Evolutionary conservation across 2,113 vertebrate species (phyloP).

Genomic region (Sebastes schlegelii): DNA sequence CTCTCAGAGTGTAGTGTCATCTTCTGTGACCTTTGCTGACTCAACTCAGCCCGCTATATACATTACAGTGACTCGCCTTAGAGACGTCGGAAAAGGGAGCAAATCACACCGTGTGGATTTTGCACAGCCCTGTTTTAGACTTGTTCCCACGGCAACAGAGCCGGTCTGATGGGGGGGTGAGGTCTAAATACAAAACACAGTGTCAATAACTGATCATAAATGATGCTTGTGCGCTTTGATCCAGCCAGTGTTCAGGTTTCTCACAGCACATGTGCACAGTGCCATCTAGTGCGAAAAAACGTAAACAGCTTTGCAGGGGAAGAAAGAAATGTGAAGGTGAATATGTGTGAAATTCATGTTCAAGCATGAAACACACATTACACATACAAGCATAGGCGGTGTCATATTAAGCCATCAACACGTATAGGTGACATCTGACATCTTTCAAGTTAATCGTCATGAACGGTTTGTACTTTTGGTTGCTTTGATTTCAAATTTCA

Average conservation of each 20-base stretch:
- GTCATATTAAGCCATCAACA: not conserved
- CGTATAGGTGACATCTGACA: not conserved
- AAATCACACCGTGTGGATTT: constrained; percentile 29
- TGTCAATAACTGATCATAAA: constrained; percentile 67
- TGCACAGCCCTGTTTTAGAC: constrained; percentile 17
- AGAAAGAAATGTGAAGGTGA: not conserved
- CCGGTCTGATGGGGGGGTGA: constrained; percentile 29
- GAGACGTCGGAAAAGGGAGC: constrained; percentile 3
- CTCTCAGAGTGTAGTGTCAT: constrained; percentile 54
- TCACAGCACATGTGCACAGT: constrained; percentile 71
- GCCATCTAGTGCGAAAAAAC: constrained; percentile 78
- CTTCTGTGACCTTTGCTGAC: constrained; percentile 74
- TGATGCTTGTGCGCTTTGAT: constrained; percentile 51
- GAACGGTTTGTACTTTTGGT: not conserved
- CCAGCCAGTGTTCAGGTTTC: not conserved
- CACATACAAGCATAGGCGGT: not conserved
- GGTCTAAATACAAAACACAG: constrained; percentile 62
- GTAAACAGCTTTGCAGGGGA: not conserved
- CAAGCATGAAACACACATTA: not conserved
- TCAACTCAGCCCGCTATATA: constrained; percentile 53
- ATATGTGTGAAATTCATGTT: too few relatives aligned
- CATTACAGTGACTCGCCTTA: constrained; percentile 27
- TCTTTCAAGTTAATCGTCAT: not conserved
- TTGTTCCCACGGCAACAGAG: constrained; percentile 50
- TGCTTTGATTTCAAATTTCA: not conserved